Evolutionary conservation across 2,113 vertebrate genomes (phyloP).

Genomic region (Rhinoderma darwinii): DNA sequence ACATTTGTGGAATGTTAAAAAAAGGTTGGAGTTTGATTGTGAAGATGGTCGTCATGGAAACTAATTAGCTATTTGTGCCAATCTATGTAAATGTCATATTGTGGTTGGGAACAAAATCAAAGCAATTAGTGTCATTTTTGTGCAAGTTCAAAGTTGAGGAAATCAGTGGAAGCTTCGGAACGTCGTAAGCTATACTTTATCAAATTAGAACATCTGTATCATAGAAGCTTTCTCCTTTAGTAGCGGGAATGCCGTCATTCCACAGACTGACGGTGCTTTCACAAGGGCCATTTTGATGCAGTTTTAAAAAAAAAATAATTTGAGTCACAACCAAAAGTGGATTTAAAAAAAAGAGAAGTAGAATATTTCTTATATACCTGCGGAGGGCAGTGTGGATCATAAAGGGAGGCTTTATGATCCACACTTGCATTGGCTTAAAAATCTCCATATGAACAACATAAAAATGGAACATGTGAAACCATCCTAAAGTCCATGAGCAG

Average conservation of each 20-base stretch:
- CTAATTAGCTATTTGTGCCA: slow-evolving; percentile 23
- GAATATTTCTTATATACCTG: no score
- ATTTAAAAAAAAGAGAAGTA: no score
- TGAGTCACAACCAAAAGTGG: no score
- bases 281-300: no score
- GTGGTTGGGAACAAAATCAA: slow-evolving; percentile 4
- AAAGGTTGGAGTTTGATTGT: slow-evolving; percentile 29
- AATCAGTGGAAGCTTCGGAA: neutral
- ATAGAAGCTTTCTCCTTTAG: neutral
- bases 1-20: slow-evolving; percentile 18
- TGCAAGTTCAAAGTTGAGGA: neutral
- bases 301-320: no score
- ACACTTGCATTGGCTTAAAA: no score
- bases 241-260: neutral
- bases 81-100: slow-evolving; percentile 22
- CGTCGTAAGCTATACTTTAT: neutral
- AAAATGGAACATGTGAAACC: no score
- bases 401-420: no score
- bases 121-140: slow-evolving; percentile 18
- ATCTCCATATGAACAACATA: no score
- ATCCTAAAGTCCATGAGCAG: no score
- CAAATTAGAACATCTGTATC: neutral
- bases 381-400: no score
- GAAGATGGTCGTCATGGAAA: slow-evolving; percentile 18
- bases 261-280: neutral